These are phyloP conservation scores for Actinia equina DNA, from an alignment of 64 coral and sea anemone genomes.

Conservation along the genomic window DNA sequence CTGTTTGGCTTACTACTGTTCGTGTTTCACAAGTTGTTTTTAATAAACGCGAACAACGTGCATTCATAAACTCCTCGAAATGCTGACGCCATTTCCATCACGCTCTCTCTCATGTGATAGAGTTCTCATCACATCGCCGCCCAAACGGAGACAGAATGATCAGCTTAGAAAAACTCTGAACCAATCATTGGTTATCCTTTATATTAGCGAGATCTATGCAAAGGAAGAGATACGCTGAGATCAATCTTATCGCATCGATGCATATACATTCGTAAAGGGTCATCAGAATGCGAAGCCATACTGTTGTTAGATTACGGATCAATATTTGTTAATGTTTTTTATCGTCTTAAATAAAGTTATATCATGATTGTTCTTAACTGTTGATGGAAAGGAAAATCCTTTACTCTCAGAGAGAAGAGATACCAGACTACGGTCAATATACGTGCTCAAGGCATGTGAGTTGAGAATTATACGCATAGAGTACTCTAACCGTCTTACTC, in stretches of 20 bases:
- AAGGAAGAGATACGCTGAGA: not conserved
- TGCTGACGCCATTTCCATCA: not conserved
- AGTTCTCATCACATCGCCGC: not conserved
- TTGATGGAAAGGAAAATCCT: not conserved
- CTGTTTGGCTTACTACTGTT: not conserved
- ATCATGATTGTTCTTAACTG: not conserved
- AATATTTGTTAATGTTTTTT: too few relatives aligned
- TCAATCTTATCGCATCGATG: not conserved
- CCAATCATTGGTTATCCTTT: not conserved
- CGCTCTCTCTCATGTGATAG: not conserved
- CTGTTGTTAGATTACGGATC: too few relatives aligned
- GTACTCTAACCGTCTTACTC: too few relatives aligned
- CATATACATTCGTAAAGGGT: not conserved
- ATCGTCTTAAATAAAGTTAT: not conserved
- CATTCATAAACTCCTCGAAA: not conserved
- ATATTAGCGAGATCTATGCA: not conserved
- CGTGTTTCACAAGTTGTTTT: not conserved
- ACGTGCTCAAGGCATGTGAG: too few relatives aligned
- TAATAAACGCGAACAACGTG: not conserved
- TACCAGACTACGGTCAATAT: not conserved
- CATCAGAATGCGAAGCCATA: not conserved
- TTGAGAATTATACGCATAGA: too few relatives aligned
- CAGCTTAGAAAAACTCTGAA: not conserved
- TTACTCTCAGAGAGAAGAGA: not conserved
- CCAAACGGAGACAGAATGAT: not conserved